Conservation (phyloP, 1,140 invertebrate species). For the Cotesia vestalis region DNA sequence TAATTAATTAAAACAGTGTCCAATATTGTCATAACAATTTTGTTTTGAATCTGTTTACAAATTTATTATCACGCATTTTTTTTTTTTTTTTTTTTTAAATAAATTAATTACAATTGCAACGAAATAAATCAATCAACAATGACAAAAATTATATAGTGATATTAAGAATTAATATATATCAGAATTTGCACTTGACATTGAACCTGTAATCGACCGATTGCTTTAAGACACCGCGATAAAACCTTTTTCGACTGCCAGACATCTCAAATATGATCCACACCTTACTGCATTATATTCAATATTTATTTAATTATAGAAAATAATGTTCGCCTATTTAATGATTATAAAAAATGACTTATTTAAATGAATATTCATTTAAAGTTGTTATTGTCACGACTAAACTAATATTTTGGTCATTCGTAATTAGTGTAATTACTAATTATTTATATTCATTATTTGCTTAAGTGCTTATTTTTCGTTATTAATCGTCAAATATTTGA, state of each 20-base stretch:
- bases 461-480: too few species aligned
- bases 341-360: too few species aligned
- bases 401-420: too few species aligned
- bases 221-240: slow-evolving; percentile 20
- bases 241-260: neutral
- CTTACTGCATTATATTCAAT: slow-evolving; percentile 5
- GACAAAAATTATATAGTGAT: slow-evolving; percentile 11
- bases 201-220: slow-evolving; percentile 49
- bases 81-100: neutral
- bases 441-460: too few species aligned
- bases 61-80: neutral
- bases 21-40: too few species aligned
- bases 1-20: slow-evolving; percentile 31
- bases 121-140: slow-evolving; percentile 15
- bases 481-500: too few species aligned
- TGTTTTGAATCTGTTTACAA: neutral
- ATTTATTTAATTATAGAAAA: neutral
- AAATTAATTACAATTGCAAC: too few species aligned
- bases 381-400: too few species aligned
- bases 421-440: too few species aligned
- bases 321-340: neutral
- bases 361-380: too few species aligned
- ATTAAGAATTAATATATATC: slow-evolving; percentile 43
- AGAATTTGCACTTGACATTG: slow-evolving; percentile 52
- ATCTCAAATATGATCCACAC: neutral